Percentiles rank a stretch among this genome's conserved stretches.
phyloP scores from a whole-genome alignment of 2,113 vertebrate genomes.

The Ardeotis arabs region DNA sequence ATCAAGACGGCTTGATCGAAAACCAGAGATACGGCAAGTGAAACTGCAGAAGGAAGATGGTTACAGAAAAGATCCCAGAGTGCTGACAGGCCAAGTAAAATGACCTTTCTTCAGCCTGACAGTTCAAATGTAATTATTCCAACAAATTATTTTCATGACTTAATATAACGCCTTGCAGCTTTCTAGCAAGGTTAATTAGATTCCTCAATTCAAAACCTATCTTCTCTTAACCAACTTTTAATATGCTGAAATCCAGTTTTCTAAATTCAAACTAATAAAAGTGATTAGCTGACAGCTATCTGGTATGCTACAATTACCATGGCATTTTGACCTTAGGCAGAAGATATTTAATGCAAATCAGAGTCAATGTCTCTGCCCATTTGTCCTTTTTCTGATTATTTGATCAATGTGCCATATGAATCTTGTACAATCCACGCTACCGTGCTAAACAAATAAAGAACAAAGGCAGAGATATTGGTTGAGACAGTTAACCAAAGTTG shows the following conservation, averaged over 20 bases:
- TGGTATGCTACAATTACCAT: constrained; percentile 52
- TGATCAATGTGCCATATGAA: constrained; percentile 52
- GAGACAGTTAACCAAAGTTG: constrained; percentile 7
- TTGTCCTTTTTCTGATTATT: constrained; percentile 60
- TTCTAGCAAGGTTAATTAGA: constrained; percentile 76
- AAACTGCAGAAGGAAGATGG: not conserved
- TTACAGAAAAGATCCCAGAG: not conserved
- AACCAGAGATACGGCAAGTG: not conserved
- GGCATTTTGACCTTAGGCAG: constrained; percentile 58
- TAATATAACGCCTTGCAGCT: constrained; percentile 71
- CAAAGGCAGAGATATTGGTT: constrained; percentile 31
- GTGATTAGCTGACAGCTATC: constrained; percentile 71
- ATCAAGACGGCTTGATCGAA: not conserved
- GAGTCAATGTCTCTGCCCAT: constrained; percentile 53
- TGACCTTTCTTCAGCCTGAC: constrained; percentile 66
- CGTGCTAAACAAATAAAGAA: constrained; percentile 44
- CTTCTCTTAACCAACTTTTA: constrained; percentile 71
- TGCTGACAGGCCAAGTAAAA: not conserved
- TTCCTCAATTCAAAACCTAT: constrained; percentile 72
- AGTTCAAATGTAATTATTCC: constrained; percentile 71
- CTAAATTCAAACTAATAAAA: constrained; percentile 76
- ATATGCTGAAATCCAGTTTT: constrained; percentile 70
- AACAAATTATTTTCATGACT: constrained; percentile 75
- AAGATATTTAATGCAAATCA: constrained; percentile 57
- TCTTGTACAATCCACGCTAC: constrained; percentile 15